These are phyloP conservation scores for Caenorhabditis becei DNA, from an alignment of 2,888 invertebrate species.

Conservation along the genomic window DNA sequence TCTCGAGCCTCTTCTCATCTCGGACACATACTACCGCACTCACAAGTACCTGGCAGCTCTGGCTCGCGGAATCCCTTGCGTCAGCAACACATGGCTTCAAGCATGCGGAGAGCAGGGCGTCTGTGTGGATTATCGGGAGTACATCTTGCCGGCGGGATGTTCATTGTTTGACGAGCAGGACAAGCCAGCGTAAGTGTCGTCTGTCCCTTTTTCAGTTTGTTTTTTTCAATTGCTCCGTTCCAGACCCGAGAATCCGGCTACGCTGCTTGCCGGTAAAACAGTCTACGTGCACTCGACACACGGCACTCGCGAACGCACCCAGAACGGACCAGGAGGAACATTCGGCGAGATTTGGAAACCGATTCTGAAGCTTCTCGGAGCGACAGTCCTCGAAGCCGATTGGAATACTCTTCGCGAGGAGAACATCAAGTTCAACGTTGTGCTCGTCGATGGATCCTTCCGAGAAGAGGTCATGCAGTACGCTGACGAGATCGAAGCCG, in stretches of 20 bases:
- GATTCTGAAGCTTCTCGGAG: conserved; percentile 77
- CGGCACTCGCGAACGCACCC: conserved; percentile 29
- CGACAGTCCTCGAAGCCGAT: conserved; percentile 26
- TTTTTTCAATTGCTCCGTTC: conserved; percentile 50
- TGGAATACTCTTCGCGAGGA: conserved; percentile 35
- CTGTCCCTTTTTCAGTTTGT: not conserved
- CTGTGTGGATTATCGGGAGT: conserved; percentile 65
- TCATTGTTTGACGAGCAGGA: conserved; percentile 68
- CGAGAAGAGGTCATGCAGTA: conserved; percentile 74
- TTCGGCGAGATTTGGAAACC: conserved; percentile 80
- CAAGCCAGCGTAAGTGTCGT: conserved; percentile 64
- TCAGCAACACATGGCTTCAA: conserved; percentile 88
- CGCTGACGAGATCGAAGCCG: conserved; percentile 68
- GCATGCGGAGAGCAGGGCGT: conserved; percentile 84
- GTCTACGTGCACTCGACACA: conserved; percentile 73
- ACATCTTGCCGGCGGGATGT: conserved; percentile 75
- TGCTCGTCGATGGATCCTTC: conserved; percentile 82
- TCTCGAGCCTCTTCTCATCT: conserved; percentile 82
- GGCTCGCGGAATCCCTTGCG: conserved; percentile 86
- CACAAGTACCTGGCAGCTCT: conserved; percentile 88
- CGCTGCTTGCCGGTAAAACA: conserved; percentile 70
- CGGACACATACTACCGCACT: conserved; percentile 87
- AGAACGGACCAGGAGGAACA: conserved; percentile 33
- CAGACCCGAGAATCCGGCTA: conserved; percentile 69
- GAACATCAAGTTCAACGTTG: conserved; percentile 72